Percentiles rank a stretch among this genome's conserved stretches.
phyloP scores from a whole-genome alignment of 2,888 invertebrate genomes.

The Tridacna gigas region DNA sequence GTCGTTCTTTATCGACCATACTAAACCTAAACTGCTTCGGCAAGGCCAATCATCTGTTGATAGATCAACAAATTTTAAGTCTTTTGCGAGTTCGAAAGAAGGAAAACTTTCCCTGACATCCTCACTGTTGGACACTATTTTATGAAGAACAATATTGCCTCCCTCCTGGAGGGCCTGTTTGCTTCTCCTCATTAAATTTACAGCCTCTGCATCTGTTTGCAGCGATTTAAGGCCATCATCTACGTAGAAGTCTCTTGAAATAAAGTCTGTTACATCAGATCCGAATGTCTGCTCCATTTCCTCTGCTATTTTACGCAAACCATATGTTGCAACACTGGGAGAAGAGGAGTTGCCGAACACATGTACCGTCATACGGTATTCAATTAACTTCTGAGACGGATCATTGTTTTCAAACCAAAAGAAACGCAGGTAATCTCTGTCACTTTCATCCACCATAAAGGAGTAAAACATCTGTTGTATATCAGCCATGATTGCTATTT shows the following conservation, averaged over 20 bases:
- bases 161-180: conserved; percentile 26
- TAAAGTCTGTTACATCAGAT: conserved; percentile 33
- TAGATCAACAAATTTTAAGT: conserved; percentile 41
- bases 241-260: conserved; percentile 58
- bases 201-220: conserved; percentile 22
- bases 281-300: not conserved
- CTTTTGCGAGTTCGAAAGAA: conserved; percentile 49
- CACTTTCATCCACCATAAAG: conserved; percentile 49
- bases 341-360: conserved; percentile 14
- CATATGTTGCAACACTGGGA: conserved; percentile 50
- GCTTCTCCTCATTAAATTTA: conserved; percentile 48
- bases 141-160: conserved; percentile 57
- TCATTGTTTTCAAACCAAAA: conserved; percentile 43
- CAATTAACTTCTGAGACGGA: conserved; percentile 1
- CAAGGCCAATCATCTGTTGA: conserved; percentile 36
- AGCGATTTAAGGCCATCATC: conserved; percentile 58
- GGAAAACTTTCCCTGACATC: conserved; percentile 42
- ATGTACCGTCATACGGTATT: conserved; percentile 18
- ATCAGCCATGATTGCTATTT: conserved; percentile 54
- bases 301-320: conserved; percentile 46
- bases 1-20: conserved; percentile 52
- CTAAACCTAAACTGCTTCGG: conserved; percentile 60
- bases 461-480: conserved; percentile 66
- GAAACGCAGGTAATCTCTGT: conserved; percentile 58
- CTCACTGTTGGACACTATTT: conserved; percentile 61